These are phyloP conservation scores for Thumatha senex DNA, from an alignment of 2,888 invertebrate species.

Conservation along the genomic window DNA sequence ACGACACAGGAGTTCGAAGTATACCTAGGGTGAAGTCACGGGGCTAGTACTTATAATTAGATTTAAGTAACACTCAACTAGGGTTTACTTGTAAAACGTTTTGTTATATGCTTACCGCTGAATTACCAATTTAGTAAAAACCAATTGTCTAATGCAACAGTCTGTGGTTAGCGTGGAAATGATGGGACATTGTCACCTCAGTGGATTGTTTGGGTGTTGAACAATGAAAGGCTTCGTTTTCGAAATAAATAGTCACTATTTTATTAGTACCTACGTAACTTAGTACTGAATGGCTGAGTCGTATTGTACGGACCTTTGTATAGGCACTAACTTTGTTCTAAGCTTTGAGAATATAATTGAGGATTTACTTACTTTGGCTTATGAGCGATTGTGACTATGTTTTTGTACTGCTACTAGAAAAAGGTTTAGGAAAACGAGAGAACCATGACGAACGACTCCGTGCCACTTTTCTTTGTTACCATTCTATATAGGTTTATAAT, in stretches of 20 bases:
- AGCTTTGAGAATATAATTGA: no score
- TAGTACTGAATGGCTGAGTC: not conserved
- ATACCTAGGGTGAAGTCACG: no score
- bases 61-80: not conserved
- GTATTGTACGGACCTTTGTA: not conserved
- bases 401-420: not conserved
- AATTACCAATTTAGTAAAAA: slow-evolving; percentile 37
- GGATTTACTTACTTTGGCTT: no score
- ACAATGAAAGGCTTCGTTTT: slow-evolving; percentile 5
- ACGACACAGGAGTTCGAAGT: no score
- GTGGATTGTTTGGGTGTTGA: slow-evolving; percentile 23
- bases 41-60: no score
- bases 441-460: not conserved
- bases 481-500: no score
- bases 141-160: slow-evolving; percentile 28
- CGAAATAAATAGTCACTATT: slow-evolving; percentile 10
- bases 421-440: not conserved
- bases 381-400: no score
- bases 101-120: slow-evolving; percentile 28
- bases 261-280: not conserved
- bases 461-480: no score
- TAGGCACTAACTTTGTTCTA: not conserved
- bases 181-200: slow-evolving; percentile 34
- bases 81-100: slow-evolving; percentile 22
- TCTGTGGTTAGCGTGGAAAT: slow-evolving; percentile 34